Evolutionary conservation across 1,140 invertebrate species (phyloP).

Genomic region (Macrobrachium rosenbergii): DNA sequence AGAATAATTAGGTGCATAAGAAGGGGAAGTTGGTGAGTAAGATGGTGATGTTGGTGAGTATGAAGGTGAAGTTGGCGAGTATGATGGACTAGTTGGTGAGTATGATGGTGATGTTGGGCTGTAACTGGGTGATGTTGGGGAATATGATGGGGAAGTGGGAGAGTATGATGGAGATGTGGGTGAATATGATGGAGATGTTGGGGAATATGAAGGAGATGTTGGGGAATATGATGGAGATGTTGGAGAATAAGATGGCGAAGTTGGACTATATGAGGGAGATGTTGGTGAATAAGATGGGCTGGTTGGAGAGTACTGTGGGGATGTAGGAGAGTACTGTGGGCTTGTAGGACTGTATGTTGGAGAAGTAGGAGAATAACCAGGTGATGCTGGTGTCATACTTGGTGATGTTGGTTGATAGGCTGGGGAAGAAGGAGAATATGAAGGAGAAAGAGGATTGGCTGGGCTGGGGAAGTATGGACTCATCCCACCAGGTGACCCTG

Average conservation of each 20-base stretch:
- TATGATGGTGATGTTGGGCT: slow-evolving; percentile 83
- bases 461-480: slow-evolving; percentile 85
- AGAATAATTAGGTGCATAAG: slow-evolving; percentile 76
- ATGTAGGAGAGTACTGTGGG: slow-evolving; percentile 85
- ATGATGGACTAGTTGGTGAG: slow-evolving; percentile 81
- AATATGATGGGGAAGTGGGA: slow-evolving; percentile 72
- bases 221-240: slow-evolving; percentile 79
- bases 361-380: slow-evolving; percentile 80
- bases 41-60: slow-evolving; percentile 69
- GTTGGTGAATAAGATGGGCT: slow-evolving; percentile 76
- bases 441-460: slow-evolving; percentile 79
- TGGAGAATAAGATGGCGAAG: slow-evolving; percentile 82
- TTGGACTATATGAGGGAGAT: slow-evolving; percentile 82
- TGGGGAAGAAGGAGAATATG: slow-evolving; percentile 81
- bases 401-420: slow-evolving; percentile 91
- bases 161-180: slow-evolving; percentile 84
- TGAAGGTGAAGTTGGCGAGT: slow-evolving; percentile 78
- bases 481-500: slow-evolving; percentile 80
- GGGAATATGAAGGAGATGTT: slow-evolving; percentile 80
- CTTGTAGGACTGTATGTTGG: slow-evolving; percentile 88
- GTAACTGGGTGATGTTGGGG: slow-evolving; percentile 80
- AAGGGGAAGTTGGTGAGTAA: slow-evolving; percentile 70
- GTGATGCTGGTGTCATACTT: slow-evolving; percentile 81
- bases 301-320: slow-evolving; percentile 80
- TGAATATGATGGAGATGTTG: slow-evolving; percentile 74